Evolutionary conservation across 2,888 invertebrate genomes (phyloP).

Genomic region (Cartodere bifasciata): DNA sequence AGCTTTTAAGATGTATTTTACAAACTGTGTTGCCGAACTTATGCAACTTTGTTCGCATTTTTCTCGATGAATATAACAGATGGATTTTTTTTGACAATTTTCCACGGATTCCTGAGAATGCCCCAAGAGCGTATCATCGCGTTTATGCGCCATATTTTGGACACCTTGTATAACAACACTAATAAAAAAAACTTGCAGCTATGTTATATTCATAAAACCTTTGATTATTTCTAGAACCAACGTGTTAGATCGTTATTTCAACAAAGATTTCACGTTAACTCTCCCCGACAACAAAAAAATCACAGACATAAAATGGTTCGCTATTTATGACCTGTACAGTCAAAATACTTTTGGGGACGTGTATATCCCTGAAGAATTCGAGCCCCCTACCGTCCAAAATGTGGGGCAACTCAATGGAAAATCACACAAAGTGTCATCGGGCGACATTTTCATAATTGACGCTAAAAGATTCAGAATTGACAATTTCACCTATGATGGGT

Average conservation of each 20-base stretch:
- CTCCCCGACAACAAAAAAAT: constrained; percentile 78
- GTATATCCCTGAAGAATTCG: constrained; percentile 80
- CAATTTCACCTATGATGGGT: constrained; percentile 66
- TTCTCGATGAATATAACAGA: no score
- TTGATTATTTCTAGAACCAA: constrained; percentile 60
- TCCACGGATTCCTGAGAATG: no score
- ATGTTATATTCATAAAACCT: no score
- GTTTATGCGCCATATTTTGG: no score
- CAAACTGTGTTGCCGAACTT: no score
- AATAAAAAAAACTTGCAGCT: no score
- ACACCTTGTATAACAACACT: no score
- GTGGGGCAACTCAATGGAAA: constrained; percentile 45
- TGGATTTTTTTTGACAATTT: no score
- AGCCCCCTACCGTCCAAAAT: constrained; percentile 62
- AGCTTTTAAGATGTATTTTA: no score
- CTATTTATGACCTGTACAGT: constrained; percentile 73
- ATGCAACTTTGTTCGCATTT: no score
- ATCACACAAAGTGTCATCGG: constrained; percentile 56
- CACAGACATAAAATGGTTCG: constrained; percentile 79
- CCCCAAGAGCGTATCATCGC: no score
- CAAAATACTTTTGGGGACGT: constrained; percentile 86
- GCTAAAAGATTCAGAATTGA: constrained; percentile 68
- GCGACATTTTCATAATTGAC: constrained; percentile 61
- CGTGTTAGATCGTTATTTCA: constrained; percentile 72
- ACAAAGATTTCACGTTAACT: constrained; percentile 68